phyloP scores from a whole-genome alignment of 2,113 vertebrate species.

The Zonotrichia leucophrys region DNA sequence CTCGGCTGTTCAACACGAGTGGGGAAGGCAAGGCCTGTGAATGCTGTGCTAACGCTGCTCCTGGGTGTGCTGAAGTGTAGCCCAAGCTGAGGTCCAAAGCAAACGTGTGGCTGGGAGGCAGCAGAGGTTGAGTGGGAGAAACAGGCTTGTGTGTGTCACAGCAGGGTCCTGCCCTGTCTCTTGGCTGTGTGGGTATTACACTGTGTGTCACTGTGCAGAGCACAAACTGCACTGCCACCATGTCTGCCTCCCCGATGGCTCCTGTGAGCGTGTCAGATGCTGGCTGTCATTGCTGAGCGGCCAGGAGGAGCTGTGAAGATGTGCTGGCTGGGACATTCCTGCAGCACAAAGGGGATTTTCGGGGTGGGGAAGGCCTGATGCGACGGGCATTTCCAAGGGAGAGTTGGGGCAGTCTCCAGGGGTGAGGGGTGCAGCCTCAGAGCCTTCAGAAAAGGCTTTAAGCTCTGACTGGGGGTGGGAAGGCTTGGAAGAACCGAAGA shows the following conservation, averaged over 20 bases:
- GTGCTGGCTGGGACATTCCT: background rate
- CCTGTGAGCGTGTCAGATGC: background rate
- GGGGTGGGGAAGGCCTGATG: background rate
- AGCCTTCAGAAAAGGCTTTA: background rate
- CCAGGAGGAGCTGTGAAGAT: background rate
- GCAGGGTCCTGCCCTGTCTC: background rate
- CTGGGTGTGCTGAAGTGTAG: background rate
- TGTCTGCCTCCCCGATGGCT: background rate
- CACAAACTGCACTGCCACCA: rapidly evolving
- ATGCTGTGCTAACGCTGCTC: background rate
- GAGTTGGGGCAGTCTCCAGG: background rate
- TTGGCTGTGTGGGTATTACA: background rate
- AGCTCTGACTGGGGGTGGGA: background rate
- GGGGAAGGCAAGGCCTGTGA: background rate
- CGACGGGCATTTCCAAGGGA: background rate
- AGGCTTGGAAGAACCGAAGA: background rate
- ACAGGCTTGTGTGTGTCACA: background rate
- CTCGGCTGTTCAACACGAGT: background rate
- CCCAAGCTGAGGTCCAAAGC: background rate
- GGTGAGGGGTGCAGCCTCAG: rapidly evolving
- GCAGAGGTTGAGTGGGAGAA: background rate
- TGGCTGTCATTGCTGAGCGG: background rate
- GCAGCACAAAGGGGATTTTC: background rate
- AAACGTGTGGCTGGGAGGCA: background rate
- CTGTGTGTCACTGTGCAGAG: background rate